Evolutionary conservation across 2,888 invertebrate species (phyloP).

Genomic region (Yponomeuta evonymella): DNA sequence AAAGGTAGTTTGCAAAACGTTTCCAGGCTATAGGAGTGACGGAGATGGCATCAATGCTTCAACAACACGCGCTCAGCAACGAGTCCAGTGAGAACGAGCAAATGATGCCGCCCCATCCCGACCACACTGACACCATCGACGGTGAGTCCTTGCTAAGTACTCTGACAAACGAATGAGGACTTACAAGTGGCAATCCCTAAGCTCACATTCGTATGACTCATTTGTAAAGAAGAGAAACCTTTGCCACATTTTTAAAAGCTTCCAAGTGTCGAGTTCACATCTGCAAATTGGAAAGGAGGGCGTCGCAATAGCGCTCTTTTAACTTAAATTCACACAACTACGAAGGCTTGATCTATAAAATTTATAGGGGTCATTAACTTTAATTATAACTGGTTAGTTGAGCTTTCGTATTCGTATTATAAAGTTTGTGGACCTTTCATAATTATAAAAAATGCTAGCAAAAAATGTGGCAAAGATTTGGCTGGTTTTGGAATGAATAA

Average conservation of each 20-base stretch:
- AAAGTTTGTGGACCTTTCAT: slow-evolving; percentile 11
- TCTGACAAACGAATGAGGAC: background rate
- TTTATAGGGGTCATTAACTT: slow-evolving; percentile 16
- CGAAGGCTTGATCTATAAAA: slow-evolving; percentile 9
- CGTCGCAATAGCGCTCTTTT: background rate
- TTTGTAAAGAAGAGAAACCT: background rate
- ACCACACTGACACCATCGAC: slow-evolving; percentile 84
- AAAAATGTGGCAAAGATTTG: slow-evolving; percentile 14
- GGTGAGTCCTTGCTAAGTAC: slow-evolving; percentile 71
- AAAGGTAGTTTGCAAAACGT: slow-evolving; percentile 25
- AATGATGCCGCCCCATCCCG: slow-evolving; percentile 78
- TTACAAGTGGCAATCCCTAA: background rate
- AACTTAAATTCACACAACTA: slow-evolving; percentile 8
- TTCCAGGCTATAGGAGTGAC: slow-evolving; percentile 78
- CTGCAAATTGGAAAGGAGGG: slow-evolving; percentile 14
- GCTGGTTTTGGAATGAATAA: slow-evolving; percentile 6
- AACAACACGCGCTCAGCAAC: slow-evolving; percentile 77
- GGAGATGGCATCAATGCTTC: slow-evolving; percentile 79
- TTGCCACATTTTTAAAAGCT: slow-evolving; percentile 9
- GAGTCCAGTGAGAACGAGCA: slow-evolving; percentile 77
- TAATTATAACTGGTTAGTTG: slow-evolving; percentile 16
- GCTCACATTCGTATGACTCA: slow-evolving; percentile 1
- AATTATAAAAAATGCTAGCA: slow-evolving; percentile 6
- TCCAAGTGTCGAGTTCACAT: background rate
- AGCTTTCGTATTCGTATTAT: slow-evolving; percentile 10